Evolutionary conservation across 2,113 vertebrate genomes (phyloP), one percentile per base, ranked within the genome.

Genomic region (Todiramphus chloris): DNA sequence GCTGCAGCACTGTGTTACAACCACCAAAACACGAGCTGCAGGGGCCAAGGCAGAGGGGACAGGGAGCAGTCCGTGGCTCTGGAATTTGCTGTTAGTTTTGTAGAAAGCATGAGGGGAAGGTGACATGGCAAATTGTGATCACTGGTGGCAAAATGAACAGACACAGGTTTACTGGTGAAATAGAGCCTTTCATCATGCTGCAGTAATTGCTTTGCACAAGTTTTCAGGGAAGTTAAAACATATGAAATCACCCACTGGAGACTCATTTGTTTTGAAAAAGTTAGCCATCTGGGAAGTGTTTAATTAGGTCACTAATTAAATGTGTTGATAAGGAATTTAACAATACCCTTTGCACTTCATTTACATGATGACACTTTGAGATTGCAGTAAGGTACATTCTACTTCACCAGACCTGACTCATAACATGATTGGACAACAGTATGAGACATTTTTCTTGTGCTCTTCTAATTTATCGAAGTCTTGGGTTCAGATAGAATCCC

Each of bases 241-340:
- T 48, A 75, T 79, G 39, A 96, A 69, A 53, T 93, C 68, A 96
- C 31, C 31, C 53, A 80, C 60, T 64, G 31, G 69, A 91, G 86
- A 94, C 24, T 81, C 31, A 79, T 91, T 81, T 96, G 72, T 84
- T 96, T 93, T 89, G 66, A 46, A 92, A 90, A 96, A 77, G 20
- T 14, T 72, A 87, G 33, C 28, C 67, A 60, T 53, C 41, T 66
- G 91, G 93, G 79, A 93, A 89, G 68, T 43, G 39, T 67, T 89
- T 95, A 96, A 94, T 86, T 81, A 77, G 31, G 37, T 48, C 13
- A 48, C 51, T 89, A 96, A 97, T 97, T 97, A 97, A 92, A 97
- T 81, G 90, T 96, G 95, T 97, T 97, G 92, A 96, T 94, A 96
- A 77, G 66, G 59, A 95, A 79, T 86, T 96, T 96, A 89, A 51